phyloP scores from a whole-genome alignment of 2,113 vertebrate species.

The Hoplias malabaricus region DNA sequence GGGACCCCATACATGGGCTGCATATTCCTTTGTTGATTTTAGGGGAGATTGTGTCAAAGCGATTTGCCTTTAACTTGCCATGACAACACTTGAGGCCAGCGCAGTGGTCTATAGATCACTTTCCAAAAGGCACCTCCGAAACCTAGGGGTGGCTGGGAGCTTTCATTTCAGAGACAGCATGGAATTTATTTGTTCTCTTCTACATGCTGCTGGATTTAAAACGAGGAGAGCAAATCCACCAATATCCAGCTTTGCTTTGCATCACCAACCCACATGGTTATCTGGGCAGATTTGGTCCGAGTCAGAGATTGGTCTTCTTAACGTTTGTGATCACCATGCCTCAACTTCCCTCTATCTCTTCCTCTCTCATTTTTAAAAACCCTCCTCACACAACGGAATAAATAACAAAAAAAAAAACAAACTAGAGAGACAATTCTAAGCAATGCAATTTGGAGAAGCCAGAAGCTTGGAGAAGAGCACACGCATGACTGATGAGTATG shows the following conservation, averaged over 20 bases:
- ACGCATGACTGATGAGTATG: conserved; percentile 47
- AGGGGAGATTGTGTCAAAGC: conserved; percentile 58
- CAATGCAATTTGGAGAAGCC: conserved; percentile 36
- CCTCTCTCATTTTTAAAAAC: neutral
- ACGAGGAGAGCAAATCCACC: conserved; percentile 41
- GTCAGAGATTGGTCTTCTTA: conserved; percentile 26
- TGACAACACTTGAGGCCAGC: conserved; percentile 67
- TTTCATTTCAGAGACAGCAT: conserved; percentile 62
- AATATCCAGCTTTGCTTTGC: conserved; percentile 47
- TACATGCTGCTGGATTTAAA: conserved; percentile 65
- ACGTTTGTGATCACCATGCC: conserved; percentile 9
- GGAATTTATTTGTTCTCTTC: conserved; percentile 66
- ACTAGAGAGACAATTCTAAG: conserved; percentile 23
- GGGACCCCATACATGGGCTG: conserved; percentile 36
- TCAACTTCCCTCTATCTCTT: conserved; percentile 17
- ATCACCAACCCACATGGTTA: conserved; percentile 43
- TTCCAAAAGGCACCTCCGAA: conserved; percentile 59
- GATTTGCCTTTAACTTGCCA: conserved; percentile 67
- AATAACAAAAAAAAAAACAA: neutral
- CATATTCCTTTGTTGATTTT: conserved; percentile 58
- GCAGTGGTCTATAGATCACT: conserved; percentile 60
- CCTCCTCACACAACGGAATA: conserved; percentile 21
- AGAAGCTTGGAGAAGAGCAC: neutral
- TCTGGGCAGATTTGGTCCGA: conserved; percentile 34
- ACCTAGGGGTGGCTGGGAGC: conserved; percentile 46